Evolutionary conservation across 2,113 vertebrate genomes (phyloP).

Genomic region (Lepisosteus oculatus): DNA sequence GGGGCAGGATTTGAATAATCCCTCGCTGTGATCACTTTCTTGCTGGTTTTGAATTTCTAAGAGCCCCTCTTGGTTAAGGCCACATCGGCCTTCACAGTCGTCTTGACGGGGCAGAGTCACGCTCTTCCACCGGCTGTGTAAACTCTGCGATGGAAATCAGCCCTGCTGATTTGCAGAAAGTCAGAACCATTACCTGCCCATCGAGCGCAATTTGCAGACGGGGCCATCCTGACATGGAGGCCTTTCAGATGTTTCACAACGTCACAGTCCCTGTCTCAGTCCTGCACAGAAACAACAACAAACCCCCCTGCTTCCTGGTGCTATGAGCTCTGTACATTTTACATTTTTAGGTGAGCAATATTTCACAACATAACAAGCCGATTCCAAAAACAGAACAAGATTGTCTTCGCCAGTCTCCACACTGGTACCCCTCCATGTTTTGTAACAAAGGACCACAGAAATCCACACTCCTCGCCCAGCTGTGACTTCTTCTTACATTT

Average conservation of each 20-base stretch:
- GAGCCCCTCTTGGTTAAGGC: slow-evolving; percentile 40
- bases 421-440: no score
- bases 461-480: no score
- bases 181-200: slow-evolving; percentile 41
- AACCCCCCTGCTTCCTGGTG: neutral
- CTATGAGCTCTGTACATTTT: neutral
- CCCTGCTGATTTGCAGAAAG: slow-evolving; percentile 64
- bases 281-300: neutral
- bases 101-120: slow-evolving; percentile 36
- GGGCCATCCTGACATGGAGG: slow-evolving; percentile 25
- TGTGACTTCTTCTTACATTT: no score
- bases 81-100: slow-evolving; percentile 20
- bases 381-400: no score
- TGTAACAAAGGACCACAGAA: no score
- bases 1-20: slow-evolving; percentile 60
- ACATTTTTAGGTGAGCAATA: no score
- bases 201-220: slow-evolving; percentile 55
- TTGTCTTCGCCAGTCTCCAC: no score
- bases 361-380: no score
- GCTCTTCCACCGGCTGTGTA: slow-evolving; percentile 50
- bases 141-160: slow-evolving; percentile 64
- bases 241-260: slow-evolving; percentile 38
- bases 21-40: slow-evolving; percentile 51
- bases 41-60: slow-evolving; percentile 61
- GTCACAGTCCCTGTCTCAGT: slow-evolving; percentile 46